Evolutionary conservation across 2,888 invertebrate genomes (phyloP).

Genomic region (Nemoura dubitans): DNA sequence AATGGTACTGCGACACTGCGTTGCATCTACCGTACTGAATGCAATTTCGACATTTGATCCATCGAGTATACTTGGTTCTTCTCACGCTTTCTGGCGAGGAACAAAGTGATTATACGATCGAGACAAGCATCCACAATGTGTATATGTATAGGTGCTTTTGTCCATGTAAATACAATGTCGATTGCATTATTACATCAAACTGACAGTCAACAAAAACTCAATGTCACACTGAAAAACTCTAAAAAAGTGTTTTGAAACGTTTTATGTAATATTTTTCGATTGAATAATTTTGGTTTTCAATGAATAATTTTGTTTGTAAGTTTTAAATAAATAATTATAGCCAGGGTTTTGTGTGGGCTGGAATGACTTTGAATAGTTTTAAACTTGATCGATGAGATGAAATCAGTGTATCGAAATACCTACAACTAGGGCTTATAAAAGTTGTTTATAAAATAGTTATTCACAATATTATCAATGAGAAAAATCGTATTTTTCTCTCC

Average conservation of each 20-base stretch:
- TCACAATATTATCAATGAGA: background rate
- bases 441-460: background rate
- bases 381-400: background rate
- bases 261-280: constrained; percentile 2
- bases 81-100: background rate
- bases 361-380: background rate
- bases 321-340: background rate
- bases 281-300: background rate
- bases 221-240: background rate
- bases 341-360: background rate
- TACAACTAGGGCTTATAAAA: background rate
- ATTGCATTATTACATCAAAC: background rate
- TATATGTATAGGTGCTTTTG: background rate
- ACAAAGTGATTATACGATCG: background rate
- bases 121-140: background rate
- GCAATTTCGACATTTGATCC: background rate
- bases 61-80: background rate
- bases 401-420: background rate
- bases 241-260: background rate
- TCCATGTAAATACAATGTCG: background rate
- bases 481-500: background rate
- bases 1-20: too few species aligned
- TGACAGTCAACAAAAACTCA: background rate
- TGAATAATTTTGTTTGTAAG: background rate
- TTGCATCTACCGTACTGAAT: too few species aligned